phyloP scores from a whole-genome alignment of 1,140 invertebrate species.

The Drosophila asahinai region DNA sequence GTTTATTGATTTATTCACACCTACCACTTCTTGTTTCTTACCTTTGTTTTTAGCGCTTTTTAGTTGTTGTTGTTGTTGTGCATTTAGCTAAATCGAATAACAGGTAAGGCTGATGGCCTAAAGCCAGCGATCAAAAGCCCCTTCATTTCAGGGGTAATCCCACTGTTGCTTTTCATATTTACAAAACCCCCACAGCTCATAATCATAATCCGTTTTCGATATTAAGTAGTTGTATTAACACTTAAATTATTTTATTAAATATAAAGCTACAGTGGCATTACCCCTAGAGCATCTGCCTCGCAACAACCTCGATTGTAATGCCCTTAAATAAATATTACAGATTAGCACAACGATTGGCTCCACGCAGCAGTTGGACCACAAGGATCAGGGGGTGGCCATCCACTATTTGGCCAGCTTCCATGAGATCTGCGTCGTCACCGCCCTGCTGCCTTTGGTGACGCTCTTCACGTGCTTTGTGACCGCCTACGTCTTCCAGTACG shows the following conservation, averaged over 20 bases:
- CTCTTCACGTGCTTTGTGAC: slow-evolving; percentile 94
- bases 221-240: too few species aligned
- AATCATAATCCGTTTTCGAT: too few species aligned
- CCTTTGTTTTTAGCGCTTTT: slow-evolving; percentile 51
- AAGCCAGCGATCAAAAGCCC: slow-evolving; percentile 1
- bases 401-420: slow-evolving; percentile 86
- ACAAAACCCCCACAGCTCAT: too few species aligned
- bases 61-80: slow-evolving; percentile 49
- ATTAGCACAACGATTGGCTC: slow-evolving; percentile 56
- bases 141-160: not conserved
- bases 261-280: not conserved
- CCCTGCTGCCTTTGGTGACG: slow-evolving; percentile 92
- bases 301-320: not conserved
- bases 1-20: slow-evolving; percentile 53
- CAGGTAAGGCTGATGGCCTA: slow-evolving; percentile 10
- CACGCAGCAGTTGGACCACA: slow-evolving; percentile 27
- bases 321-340: not conserved
- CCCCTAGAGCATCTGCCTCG: too few species aligned
- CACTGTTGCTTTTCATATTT: slow-evolving; percentile 7
- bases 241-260: too few species aligned
- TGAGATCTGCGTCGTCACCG: slow-evolving; percentile 91
- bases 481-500: slow-evolving; percentile 94
- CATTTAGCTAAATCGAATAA: slow-evolving; percentile 30
- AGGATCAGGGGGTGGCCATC: slow-evolving; percentile 54
- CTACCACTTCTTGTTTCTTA: slow-evolving; percentile 17